phyloP scores from a whole-genome alignment of 2,113 vertebrate species.

The Chinchilla lanigera region DNA sequence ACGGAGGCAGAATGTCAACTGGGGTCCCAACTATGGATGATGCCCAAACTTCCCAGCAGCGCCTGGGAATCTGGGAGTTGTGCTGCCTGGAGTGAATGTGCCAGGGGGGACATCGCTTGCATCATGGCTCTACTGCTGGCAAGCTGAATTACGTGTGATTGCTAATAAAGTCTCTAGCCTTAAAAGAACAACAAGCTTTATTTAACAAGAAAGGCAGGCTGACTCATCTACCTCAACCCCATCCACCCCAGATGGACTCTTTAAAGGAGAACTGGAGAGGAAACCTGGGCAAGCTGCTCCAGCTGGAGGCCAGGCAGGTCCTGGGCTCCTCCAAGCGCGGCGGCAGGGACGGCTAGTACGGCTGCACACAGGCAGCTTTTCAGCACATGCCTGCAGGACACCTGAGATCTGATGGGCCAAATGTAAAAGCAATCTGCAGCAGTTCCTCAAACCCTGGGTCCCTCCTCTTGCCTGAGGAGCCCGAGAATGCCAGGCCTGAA shows the following conservation, averaged over 20 bases:
- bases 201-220: neutral
- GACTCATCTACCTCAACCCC: constrained; percentile 16
- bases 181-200: neutral
- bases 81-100: accelerated
- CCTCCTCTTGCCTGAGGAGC: neutral
- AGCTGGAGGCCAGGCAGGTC: neutral
- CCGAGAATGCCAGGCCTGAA: neutral
- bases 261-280: neutral
- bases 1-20: neutral
- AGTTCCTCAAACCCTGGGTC: neutral
- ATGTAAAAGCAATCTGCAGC: neutral
- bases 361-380: neutral
- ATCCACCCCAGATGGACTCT: neutral
- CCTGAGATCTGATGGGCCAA: neutral
- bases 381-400: neutral
- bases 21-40: neutral
- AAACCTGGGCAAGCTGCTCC: neutral
- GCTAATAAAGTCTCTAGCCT: neutral
- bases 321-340: neutral
- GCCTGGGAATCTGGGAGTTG: neutral
- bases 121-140: neutral
- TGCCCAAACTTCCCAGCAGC: neutral
- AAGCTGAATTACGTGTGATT: neutral
- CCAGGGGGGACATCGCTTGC: neutral
- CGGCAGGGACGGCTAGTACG: no score